Evolutionary conservation across 2,113 vertebrate genomes (phyloP), one percentile per base, ranked within the genome.

Genomic region (Cyrtonyx montezumae): DNA sequence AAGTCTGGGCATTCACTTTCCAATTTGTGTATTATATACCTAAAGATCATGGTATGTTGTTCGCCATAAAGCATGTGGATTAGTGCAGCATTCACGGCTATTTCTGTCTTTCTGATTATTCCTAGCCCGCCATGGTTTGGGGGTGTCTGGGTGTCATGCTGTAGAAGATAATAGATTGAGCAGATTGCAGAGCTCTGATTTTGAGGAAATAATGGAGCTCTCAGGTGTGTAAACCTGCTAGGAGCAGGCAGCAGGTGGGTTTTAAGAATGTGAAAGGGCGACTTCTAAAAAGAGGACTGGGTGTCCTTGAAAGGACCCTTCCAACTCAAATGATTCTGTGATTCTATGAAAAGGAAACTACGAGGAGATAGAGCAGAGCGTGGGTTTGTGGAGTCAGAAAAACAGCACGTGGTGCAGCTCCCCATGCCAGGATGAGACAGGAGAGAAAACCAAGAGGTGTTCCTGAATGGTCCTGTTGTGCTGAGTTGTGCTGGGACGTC

Each of bases 21-120:
- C 84, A 73, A 32, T 87, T 79, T 42, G n/a, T 87, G 3, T 69
- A 3, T 78, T 46, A 12, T 15, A 21, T 56, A 28, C 23, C 61
- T 13, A 11, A 43, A 76, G 67, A 13, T 1, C 0, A 36, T 2
- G 26, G n/a, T 59, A 40, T 28, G 36, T 10, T 88, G 5, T 42
- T 88, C n/a, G 25, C 56, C 68, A 32, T 51, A 66, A 79, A 90
- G 59, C 67, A n/a, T 30, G 32, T 79, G 73, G 66, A 40, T 37
- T 61, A 49, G n/a, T 53, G 53, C 89, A 84, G 79, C 65, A 37
- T 62, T 94, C 63, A 11, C 28, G 20, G 19, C 49, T 32, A 1
- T 45, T 75, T n/a, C 15, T 56, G 32, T 46, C 49, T 80, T 53
- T 45, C n/a, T 70, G 48, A 53, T 2, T 62, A n/a, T 70, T 70